A percentile compares a stretch with the other conserved stretches of the same genome.
These are phyloP conservation scores for Anarrhichthys ocellatus DNA, from an alignment of 2,113 vertebrate species.

Conservation along the genomic window DNA sequence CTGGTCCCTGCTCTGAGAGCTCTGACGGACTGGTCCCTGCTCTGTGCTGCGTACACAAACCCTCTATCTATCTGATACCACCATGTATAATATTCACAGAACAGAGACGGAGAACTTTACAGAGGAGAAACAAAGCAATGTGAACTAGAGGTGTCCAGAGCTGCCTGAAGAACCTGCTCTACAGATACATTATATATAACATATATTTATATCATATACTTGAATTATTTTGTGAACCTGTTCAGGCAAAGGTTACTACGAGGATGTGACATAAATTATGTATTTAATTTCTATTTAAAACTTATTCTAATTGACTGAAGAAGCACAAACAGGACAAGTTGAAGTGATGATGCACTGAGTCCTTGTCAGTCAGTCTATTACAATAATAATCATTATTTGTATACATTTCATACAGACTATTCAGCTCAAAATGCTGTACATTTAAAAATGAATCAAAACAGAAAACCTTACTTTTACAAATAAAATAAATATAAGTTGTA, in stretches of 20 bases:
- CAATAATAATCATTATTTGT: too few species aligned
- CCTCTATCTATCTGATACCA: constrained; percentile 41
- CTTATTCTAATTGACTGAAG: neutral
- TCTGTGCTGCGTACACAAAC: too few species aligned
- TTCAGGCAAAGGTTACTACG: neutral
- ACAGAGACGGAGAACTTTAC: constrained; percentile 54
- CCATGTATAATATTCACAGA: constrained; percentile 60
- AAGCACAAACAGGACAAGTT: neutral
- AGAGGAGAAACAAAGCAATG: constrained; percentile 56
- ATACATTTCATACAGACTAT: too few species aligned
- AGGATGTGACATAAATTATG: neutral
- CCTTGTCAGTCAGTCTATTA: neutral
- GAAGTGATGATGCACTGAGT: neutral
- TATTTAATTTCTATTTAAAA: neutral
- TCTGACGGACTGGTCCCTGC: too few species aligned
- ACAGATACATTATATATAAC: neutral
- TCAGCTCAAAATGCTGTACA: too few species aligned
- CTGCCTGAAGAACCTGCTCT: too few species aligned
- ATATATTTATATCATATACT: neutral
- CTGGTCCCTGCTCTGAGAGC: too few species aligned
- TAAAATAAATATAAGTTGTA: too few species aligned
- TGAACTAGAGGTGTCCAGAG: constrained; percentile 49
- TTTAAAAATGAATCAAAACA: neutral
- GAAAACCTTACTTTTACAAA: too few species aligned
- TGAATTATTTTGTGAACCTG: neutral